Evolutionary conservation across 2,888 invertebrate species (phyloP), one percentile per base, ranked within the genome.

Genomic region (Polydrusus tereticollis): DNA sequence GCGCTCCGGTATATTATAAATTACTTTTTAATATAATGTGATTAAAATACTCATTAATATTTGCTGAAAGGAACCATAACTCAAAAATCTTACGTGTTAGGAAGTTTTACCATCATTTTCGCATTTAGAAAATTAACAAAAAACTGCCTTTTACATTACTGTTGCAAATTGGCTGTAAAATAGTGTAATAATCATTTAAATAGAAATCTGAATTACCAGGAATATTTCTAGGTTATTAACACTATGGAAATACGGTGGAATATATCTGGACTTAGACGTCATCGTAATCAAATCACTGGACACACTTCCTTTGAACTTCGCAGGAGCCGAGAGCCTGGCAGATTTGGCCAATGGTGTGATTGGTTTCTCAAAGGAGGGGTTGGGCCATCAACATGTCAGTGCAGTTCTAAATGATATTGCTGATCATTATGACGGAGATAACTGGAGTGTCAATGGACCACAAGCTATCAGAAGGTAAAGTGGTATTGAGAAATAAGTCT

Each of bases 261-360:
- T 93, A 58, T 94, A 93, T 81, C 82, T 94, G 59, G 94, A 94
- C 78, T 84, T 92, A 76, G 94, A 94, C 82, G 89, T 93, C 2
- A 87, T 94, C 8, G 89, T 93, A 3, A 87, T 88, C 16, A 91
- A 89, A 75, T 85, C 88, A 2, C 80, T 93, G 43, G 87, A 88
- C 18, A 80, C 85, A 1, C 80, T 92, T 60, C 85, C 82, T 0
- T 83, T 82, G 26, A 91, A 92, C 82, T 92, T 89, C 83, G 90
- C 89, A 0, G 90, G 90, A 0, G 88, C 88, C 2, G 90, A 91
- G 83, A 88, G 89, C 0, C 82, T 85, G 75, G 79, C 82, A 2
- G 84, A 87, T 58, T 88, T 93, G 0, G 92, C 91, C 0, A 90
- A 91, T 0, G 93, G 92, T 1, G 89, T 92, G 0, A 84, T 94